These are phyloP conservation scores for Nephrotoma guestfalica DNA, from an alignment of 2,888 invertebrate genomes.

Conservation along the genomic window DNA sequence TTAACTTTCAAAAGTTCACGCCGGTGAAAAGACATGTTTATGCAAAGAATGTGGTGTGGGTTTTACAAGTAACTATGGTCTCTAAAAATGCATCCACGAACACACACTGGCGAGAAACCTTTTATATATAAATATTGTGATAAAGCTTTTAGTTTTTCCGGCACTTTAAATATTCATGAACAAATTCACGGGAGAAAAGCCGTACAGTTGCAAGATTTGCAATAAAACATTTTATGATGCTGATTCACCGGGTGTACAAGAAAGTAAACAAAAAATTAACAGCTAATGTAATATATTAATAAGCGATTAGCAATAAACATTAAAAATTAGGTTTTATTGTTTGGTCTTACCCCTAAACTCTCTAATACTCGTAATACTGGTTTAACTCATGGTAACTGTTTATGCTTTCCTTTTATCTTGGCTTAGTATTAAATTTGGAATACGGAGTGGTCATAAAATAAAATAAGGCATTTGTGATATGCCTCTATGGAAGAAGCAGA, in stretches of 20 bases:
- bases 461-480: too few species aligned
- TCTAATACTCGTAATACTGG: too few species aligned
- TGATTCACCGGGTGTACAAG: not conserved
- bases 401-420: too few species aligned
- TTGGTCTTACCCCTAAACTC: too few species aligned
- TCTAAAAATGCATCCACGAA: not conserved
- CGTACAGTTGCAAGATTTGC: not conserved
- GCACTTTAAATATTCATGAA: not conserved
- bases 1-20: not conserved
- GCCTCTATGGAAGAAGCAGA: too few species aligned
- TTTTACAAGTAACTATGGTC: not conserved
- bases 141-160: not conserved
- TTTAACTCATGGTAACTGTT: too few species aligned
- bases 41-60: not conserved
- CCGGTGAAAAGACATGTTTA: not conserved
- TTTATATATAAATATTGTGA: not conserved
- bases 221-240: not conserved
- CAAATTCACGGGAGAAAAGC: not conserved
- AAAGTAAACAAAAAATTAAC: not conserved
- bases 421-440: too few species aligned
- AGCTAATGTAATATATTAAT: not conserved
- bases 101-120: not conserved
- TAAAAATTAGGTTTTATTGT: too few species aligned
- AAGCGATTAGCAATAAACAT: too few species aligned
- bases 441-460: too few species aligned